Conservation (phyloP, 2,113 vertebrate genomes). For the Axis porcinus region DNA sequence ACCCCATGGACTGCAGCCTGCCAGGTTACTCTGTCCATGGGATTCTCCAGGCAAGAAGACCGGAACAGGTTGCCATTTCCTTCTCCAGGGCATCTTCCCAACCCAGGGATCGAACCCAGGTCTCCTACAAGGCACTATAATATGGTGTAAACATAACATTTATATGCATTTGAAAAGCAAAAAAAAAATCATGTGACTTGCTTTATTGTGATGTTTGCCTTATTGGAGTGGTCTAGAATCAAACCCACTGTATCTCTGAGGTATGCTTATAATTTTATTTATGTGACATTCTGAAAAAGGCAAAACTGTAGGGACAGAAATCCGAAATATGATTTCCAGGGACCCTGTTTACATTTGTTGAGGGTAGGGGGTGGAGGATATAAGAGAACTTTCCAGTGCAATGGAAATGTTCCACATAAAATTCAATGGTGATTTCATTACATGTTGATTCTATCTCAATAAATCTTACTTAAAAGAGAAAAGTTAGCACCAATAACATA, state of each 20-base stretch:
- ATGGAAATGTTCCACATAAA: background rate
- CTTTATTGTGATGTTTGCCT: background rate
- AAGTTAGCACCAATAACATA: background rate
- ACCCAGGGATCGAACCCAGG: background rate
- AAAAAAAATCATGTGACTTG: background rate
- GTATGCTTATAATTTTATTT: background rate
- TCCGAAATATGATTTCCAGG: background rate
- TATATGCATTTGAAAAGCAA: background rate
- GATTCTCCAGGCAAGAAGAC: background rate
- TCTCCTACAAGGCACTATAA: background rate
- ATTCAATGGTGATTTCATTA: background rate
- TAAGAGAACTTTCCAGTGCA: background rate
- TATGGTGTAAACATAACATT: background rate
- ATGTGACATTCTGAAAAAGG: background rate
- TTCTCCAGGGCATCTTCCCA: background rate
- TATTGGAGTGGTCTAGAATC: background rate
- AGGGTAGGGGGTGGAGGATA: background rate
- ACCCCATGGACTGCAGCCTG: background rate
- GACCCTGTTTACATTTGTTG: background rate
- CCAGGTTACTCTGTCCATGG: background rate
- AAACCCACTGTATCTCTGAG: background rate
- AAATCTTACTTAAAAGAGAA: background rate
- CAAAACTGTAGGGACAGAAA: background rate
- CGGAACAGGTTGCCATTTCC: background rate
- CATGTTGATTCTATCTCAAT: background rate